Base-by-base conservation (phyloP, 2,113 vertebrate genomes). In the Microtus oregoni region DNA sequence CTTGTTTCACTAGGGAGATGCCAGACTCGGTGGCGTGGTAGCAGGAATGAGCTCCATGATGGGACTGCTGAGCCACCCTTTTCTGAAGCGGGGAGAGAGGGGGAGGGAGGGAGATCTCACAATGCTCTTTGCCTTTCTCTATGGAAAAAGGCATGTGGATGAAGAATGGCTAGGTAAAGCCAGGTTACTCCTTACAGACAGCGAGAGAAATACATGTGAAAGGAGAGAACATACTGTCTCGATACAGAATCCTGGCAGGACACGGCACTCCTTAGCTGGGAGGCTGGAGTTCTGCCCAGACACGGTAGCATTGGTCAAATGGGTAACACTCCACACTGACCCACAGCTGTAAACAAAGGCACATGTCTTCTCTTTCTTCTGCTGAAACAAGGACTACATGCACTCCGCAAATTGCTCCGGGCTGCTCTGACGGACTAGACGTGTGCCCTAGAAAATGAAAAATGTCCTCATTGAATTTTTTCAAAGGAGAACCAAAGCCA, bases 381-480 rank as follows among this genome's bases (percentile, higher is more conserved):
- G 32, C 55, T 19, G 63, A 73, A 76, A n/a, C 68, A 72, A 47
- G 28, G 79, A 17, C 55, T 68, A 38, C 20, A 32, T 58, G 24
- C 72, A 67, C 65, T 76, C 55, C 88, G 19, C 67, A 86, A 82
- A 70, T 28, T 22, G 82, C 50, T 95, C 52, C 61, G 0, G 32
- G 89, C 81, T 58, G 14, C 38, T 92, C 73, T 83, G n/a, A 82
- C 30, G 65, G 73, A 19, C 86, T 92, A 58, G 55, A 22, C 22
- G 9, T 67, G 38, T 72, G 63, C 70, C 20, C 88, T 83, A 92
- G 90, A 87, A 87, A 95, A 94, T 50, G 90, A 75, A 65, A 50
- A 55, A 35, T 90, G 76, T 93, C 83, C 63, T 93, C 78, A 81
- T 68, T 92, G 95, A 44, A 77, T 82, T 93, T 91, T 95, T 89